Base-by-base conservation (phyloP, 2,113 vertebrate species). In the Erpornis zantholeuca region DNA sequence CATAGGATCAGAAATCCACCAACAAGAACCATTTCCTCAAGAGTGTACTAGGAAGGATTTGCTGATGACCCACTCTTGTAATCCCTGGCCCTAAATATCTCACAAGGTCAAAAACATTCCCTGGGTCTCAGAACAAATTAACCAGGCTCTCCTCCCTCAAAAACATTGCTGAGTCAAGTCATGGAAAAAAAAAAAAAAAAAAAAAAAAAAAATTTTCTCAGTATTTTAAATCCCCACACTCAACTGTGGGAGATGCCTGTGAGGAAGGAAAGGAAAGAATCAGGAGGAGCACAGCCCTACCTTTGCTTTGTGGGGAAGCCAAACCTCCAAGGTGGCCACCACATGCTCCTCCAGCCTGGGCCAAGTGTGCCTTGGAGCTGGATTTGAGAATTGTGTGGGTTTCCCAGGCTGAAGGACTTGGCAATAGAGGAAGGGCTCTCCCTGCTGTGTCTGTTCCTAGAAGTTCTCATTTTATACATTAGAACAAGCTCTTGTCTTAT, bases 231-330 rank as follows among this genome's bases (percentile, higher is more conserved):
- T 35, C 6, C 8, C 21, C 11, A 2, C 16, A 11, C 2, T 5
- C 33, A 29, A 12, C 40, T 20, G 27, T 23, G 15, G 50, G 40
- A 73, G 17, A 64, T 3, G 0, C 5, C 69, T 10, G 3, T 15
- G 35, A 79, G 19, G 15, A 25, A 69, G 53, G 71, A 71, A 68
- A 63, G 49, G 50, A 72, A 80, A 87, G 36, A 0, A 3, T 40
- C 21, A 70, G 38, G 14, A 9, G 36, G 54, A 72, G 29, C 12
- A 3, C 21, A 73, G 25, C 8, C 28, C 12, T 13, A 28, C 45
- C 54, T 57, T 68, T 4, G 1, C 40, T 79, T 1, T 0, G 0
- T 40, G 42, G 31, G 22, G 47, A 70, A 75, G 11, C 61, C 52
- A 75, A 33, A 61, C 19, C 13, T 56, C 29, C 45, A 42, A 42